phyloP scores from a whole-genome alignment of 2,888 invertebrate genomes.

The Amphipoea oculea region DNA sequence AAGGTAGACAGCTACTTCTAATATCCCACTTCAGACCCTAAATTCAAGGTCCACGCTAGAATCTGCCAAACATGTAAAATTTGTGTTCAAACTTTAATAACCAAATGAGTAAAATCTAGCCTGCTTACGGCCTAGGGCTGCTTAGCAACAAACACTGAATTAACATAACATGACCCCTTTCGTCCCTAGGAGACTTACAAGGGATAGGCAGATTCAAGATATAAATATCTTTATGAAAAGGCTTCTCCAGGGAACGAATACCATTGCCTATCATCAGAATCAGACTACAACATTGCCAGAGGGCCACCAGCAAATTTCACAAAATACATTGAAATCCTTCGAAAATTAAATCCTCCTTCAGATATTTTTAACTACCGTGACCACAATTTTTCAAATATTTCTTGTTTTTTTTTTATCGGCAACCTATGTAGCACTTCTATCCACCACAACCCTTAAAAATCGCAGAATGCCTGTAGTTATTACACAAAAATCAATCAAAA shows the following conservation, averaged over 20 bases:
- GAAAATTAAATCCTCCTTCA: too few relatives aligned
- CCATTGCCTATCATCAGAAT: too few relatives aligned
- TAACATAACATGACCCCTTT: slow-evolving; percentile 38
- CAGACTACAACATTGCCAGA: too few relatives aligned
- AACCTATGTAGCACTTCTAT: too few relatives aligned
- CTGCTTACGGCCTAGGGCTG: neutral
- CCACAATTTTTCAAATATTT: too few relatives aligned
- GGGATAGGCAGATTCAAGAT: slow-evolving; percentile 1
- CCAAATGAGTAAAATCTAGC: slow-evolving; percentile 20
- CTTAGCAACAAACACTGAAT: slow-evolving; percentile 35
- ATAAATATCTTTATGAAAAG: neutral
- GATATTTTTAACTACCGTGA: too few relatives aligned
- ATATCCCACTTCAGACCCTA: neutral
- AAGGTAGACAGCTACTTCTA: neutral
- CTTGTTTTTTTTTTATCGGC: too few relatives aligned
- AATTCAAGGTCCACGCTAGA: neutral
- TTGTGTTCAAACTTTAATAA: slow-evolving; percentile 29
- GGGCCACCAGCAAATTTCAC: too few relatives aligned
- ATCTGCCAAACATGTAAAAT: neutral
- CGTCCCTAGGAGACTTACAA: slow-evolving; percentile 20
- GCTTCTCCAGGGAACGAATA: neutral
- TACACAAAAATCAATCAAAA: too few relatives aligned
- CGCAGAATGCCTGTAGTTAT: too few relatives aligned
- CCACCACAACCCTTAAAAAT: too few relatives aligned
- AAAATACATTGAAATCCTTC: too few relatives aligned